These are phyloP conservation scores for Melinopterus prodromus DNA, from an alignment of 2,888 invertebrate genomes.

Conservation along the genomic window DNA sequence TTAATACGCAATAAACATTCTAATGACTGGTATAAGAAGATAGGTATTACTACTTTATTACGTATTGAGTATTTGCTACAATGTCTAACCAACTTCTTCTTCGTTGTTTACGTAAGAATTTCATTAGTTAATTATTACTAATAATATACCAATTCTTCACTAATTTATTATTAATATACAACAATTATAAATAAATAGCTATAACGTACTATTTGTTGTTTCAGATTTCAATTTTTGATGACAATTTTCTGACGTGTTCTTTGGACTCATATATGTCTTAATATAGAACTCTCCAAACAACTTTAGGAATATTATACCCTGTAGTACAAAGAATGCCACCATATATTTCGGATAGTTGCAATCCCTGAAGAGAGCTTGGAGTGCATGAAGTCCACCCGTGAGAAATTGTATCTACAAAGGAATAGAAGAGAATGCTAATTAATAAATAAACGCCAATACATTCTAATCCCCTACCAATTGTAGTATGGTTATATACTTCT, in stretches of 20 bases:
- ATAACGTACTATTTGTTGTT: neutral
- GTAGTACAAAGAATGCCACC: neutral
- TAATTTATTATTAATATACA: no score
- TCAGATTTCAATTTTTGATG: no score
- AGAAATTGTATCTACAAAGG: constrained; percentile 70
- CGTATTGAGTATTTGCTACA: no score
- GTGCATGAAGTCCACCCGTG: constrained; percentile 69
- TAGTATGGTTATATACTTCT: constrained; percentile 88
- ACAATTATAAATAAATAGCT: no score
- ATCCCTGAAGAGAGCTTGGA: constrained; percentile 25
- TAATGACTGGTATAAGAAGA: no score
- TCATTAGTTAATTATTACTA: no score
- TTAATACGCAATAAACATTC: no score
- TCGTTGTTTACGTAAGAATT: no score
- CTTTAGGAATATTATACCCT: neutral
- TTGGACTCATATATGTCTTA: neutral
- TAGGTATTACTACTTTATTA: no score
- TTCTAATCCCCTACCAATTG: constrained; percentile 75
- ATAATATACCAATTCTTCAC: no score
- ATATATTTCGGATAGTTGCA: constrained; percentile 12
- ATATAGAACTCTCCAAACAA: neutral
- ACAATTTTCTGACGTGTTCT: no score
- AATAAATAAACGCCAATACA: neutral
- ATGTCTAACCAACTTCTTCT: no score
- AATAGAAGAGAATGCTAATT: neutral